Percentiles rank a stretch among this genome's conserved stretches.
Evolutionary conservation across 2,888 invertebrate species (phyloP).

Genomic region (Shargacucullia verbasci): DNA sequence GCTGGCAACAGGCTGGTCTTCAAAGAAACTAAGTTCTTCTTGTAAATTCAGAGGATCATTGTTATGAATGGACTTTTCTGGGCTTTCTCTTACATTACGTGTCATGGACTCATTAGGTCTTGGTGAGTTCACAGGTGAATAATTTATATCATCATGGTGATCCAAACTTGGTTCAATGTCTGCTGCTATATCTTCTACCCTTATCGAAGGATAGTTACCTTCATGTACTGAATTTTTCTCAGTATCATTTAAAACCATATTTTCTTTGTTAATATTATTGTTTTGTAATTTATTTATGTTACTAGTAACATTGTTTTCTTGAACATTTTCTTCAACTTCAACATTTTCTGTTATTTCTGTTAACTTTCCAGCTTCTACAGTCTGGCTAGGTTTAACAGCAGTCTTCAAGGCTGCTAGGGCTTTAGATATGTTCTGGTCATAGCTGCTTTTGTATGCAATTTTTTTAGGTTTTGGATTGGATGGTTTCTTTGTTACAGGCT

Average conservation of each 20-base stretch:
- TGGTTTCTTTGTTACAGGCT: slow-evolving; percentile 63
- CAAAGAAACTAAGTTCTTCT: slow-evolving; percentile 80
- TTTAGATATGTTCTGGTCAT: slow-evolving; percentile 79
- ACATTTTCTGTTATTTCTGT: slow-evolving; percentile 34
- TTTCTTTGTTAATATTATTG: slow-evolving; percentile 6
- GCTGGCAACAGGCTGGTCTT: slow-evolving; percentile 81
- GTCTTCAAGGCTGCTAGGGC: slow-evolving; percentile 74
- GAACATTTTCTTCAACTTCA: slow-evolving; percentile 8
- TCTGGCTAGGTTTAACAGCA: slow-evolving; percentile 56
- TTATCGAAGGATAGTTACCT: slow-evolving; percentile 70
- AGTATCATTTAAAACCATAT: slow-evolving; percentile 34
- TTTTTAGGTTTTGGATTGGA: slow-evolving; percentile 70
- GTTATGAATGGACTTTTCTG: slow-evolving; percentile 41
- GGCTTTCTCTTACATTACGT: slow-evolving; percentile 29
- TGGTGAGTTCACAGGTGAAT: slow-evolving; percentile 80
- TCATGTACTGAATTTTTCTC: slow-evolving; percentile 40
- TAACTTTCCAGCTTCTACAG: slow-evolving; percentile 22
- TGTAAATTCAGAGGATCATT: slow-evolving; percentile 77
- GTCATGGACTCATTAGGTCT: slow-evolving; percentile 46
- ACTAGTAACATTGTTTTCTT: slow-evolving; percentile 11
- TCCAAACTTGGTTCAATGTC: slow-evolving; percentile 71
- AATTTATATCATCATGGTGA: slow-evolving; percentile 71
- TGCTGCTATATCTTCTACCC: slow-evolving; percentile 80
- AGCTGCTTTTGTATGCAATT: slow-evolving; percentile 70
- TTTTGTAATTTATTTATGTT: slow-evolving; percentile 12